phyloP scores from a whole-genome alignment of 2,888 invertebrate species.

The Pyrrhosoma nymphula region DNA sequence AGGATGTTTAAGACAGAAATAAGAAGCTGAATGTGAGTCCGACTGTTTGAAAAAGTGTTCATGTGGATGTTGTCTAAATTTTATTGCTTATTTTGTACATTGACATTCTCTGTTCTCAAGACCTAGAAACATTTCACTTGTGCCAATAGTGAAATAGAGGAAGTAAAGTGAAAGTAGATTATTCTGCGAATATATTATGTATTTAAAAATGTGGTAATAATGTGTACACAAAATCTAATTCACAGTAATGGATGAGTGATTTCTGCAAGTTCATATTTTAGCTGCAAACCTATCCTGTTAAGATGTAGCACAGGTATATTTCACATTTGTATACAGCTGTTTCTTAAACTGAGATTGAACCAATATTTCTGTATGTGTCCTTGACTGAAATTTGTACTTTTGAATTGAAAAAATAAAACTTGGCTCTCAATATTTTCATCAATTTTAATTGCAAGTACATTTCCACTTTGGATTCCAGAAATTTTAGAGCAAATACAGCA shows the following conservation, averaged over 20 bases:
- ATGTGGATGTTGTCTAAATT: background rate
- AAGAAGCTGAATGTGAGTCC: background rate
- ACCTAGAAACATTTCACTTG: constrained; percentile 10
- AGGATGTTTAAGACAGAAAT: constrained; percentile 33
- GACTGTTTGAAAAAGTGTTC: background rate
- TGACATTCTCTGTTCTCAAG: background rate
- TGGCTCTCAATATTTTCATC: background rate
- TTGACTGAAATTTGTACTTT: constrained; percentile 25
- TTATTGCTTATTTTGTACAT: background rate
- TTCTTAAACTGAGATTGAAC: background rate
- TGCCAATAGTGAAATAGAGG: background rate
- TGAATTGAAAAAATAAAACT: background rate
- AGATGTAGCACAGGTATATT: background rate
- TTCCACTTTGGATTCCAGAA: background rate
- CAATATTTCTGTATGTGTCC: constrained; percentile 1
- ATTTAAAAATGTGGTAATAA: background rate
- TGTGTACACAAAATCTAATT: background rate
- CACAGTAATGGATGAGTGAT: background rate
- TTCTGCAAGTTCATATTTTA: background rate
- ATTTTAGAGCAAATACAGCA: no score
- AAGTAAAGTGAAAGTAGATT: background rate
- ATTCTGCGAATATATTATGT: background rate
- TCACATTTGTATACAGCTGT: background rate
- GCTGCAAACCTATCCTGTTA: background rate
- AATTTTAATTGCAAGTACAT: background rate